Evolutionary conservation across 2,797 vertebrate genomes (phyloP).

Genomic region (Pseudotriccus pelzelni): DNA sequence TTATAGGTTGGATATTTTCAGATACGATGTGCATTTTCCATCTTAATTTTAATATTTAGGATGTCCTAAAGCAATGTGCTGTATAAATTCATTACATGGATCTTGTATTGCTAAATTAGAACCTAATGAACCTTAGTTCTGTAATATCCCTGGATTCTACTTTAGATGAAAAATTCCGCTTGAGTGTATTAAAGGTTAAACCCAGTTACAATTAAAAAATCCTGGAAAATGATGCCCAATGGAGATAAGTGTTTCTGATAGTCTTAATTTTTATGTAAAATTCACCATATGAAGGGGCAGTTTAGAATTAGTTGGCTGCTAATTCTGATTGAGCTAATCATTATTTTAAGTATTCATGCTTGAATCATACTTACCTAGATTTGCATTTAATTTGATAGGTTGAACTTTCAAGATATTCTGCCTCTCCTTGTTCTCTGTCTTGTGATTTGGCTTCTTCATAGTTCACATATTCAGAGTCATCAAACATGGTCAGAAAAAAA

Average conservation of each 20-base stretch:
- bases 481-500: background rate
- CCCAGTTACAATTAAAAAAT: background rate
- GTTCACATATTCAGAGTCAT: background rate
- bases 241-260: background rate
- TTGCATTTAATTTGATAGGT: background rate
- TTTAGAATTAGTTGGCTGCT: background rate
- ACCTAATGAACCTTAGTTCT: background rate
- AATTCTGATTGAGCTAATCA: background rate
- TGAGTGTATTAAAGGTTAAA: background rate
- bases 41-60: background rate
- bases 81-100: background rate
- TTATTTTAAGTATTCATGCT: background rate
- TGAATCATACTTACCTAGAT: background rate
- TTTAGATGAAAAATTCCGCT: background rate
- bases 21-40: background rate
- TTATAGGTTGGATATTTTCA: background rate
- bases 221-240: background rate
- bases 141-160: background rate
- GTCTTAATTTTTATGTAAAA: background rate
- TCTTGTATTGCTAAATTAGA: background rate
- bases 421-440: background rate
- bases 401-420: background rate
- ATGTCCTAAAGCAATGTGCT: background rate
- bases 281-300: background rate
- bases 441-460: background rate